Percentiles rank a stretch among this genome's conserved stretches.
These are phyloP conservation scores for Xenops minutus DNA, from an alignment of 2,797 vertebrate species.

Conservation along the genomic window DNA sequence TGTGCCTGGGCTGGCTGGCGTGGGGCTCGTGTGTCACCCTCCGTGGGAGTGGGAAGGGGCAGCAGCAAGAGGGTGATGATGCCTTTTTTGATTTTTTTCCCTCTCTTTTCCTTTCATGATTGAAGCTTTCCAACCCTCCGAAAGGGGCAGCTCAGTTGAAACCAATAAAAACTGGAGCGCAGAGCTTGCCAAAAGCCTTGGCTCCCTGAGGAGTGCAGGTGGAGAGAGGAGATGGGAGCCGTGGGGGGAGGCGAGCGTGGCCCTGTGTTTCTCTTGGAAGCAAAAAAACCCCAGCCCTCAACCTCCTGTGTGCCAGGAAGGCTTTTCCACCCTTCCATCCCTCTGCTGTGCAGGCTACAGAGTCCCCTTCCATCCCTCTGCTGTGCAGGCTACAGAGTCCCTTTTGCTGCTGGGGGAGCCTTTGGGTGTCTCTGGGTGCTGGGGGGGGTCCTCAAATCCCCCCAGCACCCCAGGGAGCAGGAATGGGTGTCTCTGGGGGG, in stretches of 20 bases:
- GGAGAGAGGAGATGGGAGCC: conserved; percentile 77
- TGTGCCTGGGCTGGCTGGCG: neutral
- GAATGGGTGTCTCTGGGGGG: neutral
- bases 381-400: neutral
- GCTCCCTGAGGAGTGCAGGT: conserved; percentile 80
- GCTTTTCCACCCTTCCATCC: neutral
- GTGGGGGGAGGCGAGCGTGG: conserved; percentile 44
- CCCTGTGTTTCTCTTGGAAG: conserved; percentile 43
- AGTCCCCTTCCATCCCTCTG: rapidly evolving
- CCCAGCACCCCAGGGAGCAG: neutral
- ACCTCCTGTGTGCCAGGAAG: neutral
- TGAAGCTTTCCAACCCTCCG: conserved; percentile 63
- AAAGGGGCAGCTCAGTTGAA: conserved; percentile 77
- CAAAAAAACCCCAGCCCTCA: neutral
- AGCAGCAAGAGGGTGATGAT: neutral
- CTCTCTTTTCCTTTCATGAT: conserved; percentile 17
- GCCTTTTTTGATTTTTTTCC: rapidly evolving
- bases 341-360: rapidly evolving
- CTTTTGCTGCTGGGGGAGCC: rapidly evolving
- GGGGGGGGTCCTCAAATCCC: rapidly evolving
- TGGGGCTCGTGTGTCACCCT: rapidly evolving
- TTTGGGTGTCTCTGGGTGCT: rapidly evolving
- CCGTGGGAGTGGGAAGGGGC: neutral
- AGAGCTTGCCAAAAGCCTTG: conserved; percentile 75
- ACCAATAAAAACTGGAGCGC: conserved; percentile 75